Conservation (phyloP, 2,797 vertebrate genomes). For the Acropternis orthonyx region DNA sequence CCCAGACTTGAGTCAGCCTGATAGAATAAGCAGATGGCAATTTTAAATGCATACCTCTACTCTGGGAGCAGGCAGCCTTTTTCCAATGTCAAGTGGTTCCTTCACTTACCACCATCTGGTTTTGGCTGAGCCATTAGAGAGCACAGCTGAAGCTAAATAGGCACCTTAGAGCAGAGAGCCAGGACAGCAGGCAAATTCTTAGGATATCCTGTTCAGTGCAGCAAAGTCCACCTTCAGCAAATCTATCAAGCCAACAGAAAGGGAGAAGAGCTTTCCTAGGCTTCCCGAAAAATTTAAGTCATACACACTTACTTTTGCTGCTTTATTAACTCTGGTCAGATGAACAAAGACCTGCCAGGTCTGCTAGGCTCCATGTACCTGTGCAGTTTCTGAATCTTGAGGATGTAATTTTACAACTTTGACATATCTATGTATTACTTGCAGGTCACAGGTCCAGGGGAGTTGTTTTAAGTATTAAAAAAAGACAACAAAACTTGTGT, state of each 20-base stretch:
- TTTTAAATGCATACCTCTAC: not conserved
- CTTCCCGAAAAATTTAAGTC: not conserved
- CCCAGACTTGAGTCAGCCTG: not conserved
- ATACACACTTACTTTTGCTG: not conserved
- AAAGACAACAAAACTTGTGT: not conserved
- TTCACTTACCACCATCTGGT: not conserved
- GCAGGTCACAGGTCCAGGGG: no score
- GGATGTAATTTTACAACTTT: not conserved
- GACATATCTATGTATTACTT: not conserved
- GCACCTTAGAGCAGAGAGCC: not conserved
- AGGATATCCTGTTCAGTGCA: fast-evolving
- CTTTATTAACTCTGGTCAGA: not conserved
- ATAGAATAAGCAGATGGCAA: not conserved
- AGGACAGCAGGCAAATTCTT: not conserved
- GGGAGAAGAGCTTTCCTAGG: not conserved
- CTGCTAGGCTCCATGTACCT: not conserved
- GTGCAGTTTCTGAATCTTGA: not conserved
- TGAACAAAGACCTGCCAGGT: not conserved
- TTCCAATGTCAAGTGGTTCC: not conserved
- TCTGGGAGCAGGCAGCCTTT: not conserved
- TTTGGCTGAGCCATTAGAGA: not conserved
- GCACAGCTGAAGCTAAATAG: not conserved
- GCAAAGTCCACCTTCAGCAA: not conserved
- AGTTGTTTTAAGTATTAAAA: not conserved
- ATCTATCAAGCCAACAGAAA: not conserved